Evolutionary conservation across 1,140 invertebrate genomes (phyloP).

Genomic region (Batillaria attramentaria): DNA sequence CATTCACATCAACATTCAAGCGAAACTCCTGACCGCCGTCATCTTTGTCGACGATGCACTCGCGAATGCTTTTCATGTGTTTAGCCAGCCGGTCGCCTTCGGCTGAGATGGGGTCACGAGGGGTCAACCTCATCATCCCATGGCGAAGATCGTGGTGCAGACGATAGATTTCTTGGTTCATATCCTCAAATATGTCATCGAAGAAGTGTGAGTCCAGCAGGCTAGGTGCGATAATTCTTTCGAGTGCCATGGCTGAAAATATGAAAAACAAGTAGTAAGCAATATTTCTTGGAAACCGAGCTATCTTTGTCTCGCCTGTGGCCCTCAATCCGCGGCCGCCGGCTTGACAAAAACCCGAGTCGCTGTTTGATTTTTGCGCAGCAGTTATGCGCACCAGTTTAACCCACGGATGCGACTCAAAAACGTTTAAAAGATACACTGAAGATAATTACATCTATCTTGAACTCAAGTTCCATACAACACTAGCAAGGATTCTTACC

Average conservation of each 20-base stretch:
- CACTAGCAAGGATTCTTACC: too few relatives aligned
- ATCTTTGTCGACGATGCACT: slow-evolving; percentile 26
- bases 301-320: too few relatives aligned
- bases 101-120: slow-evolving; percentile 9
- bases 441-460: too few relatives aligned
- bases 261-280: neutral
- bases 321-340: neutral
- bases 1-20: slow-evolving; percentile 81
- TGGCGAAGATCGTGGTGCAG: slow-evolving; percentile 39
- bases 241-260: slow-evolving; percentile 13
- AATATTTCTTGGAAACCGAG: too few relatives aligned
- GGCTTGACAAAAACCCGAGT: neutral
- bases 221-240: slow-evolving; percentile 21
- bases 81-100: neutral
- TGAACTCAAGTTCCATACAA: too few relatives aligned
- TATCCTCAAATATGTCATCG: slow-evolving; percentile 33
- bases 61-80: slow-evolving; percentile 28
- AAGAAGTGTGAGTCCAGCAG: slow-evolving; percentile 32
- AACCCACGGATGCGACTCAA: neutral
- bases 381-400: neutral
- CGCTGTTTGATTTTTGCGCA: too few relatives aligned
- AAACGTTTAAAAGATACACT: neutral
- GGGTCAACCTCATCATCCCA: slow-evolving; percentile 35
- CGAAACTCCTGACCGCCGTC: slow-evolving; percentile 44
- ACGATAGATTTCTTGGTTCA: slow-evolving; percentile 27